phyloP scores from a whole-genome alignment of 2,113 vertebrate species.

The Ciconia maguari region DNA sequence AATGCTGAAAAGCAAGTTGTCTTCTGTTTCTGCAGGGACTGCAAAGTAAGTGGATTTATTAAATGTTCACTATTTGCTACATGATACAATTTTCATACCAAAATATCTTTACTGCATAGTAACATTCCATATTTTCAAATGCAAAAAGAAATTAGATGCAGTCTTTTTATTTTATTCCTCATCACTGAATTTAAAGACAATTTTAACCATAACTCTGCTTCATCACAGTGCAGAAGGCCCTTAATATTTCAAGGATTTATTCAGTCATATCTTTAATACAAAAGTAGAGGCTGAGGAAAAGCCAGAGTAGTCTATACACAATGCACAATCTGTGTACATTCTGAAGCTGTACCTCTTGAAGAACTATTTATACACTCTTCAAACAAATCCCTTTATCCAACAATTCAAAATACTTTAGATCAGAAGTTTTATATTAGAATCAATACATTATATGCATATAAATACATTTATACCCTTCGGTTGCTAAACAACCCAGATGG shows the following conservation, averaged over 20 bases:
- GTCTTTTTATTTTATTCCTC: conserved; percentile 18
- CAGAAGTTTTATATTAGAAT: conserved; percentile 63
- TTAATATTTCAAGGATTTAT: conserved; percentile 63
- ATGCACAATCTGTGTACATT: conserved; percentile 66
- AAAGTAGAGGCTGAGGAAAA: conserved; percentile 66
- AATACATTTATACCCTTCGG: conserved; percentile 64
- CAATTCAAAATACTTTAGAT: conserved; percentile 66
- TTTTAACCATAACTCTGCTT: conserved; percentile 61
- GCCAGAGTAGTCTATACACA: conserved; percentile 70
- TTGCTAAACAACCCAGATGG: conserved; percentile 53
- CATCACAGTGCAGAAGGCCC: conserved; percentile 71
- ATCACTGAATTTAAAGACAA: conserved; percentile 49
- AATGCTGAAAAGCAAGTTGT: background rate
- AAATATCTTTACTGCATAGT: conserved; percentile 67
- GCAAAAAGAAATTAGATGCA: conserved; percentile 41
- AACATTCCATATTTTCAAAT: conserved; percentile 15
- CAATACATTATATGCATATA: conserved; percentile 61
- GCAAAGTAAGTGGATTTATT: conserved; percentile 6
- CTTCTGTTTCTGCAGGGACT: background rate
- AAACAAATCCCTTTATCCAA: conserved; percentile 65
- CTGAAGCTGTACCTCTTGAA: conserved; percentile 60
- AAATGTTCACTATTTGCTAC: conserved; percentile 23
- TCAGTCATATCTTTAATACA: conserved; percentile 64
- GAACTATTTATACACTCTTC: conserved; percentile 59
- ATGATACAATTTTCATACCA: conserved; percentile 42